phyloP scores from a whole-genome alignment of 2,888 invertebrate species.

The Limnephilus marmoratus region DNA sequence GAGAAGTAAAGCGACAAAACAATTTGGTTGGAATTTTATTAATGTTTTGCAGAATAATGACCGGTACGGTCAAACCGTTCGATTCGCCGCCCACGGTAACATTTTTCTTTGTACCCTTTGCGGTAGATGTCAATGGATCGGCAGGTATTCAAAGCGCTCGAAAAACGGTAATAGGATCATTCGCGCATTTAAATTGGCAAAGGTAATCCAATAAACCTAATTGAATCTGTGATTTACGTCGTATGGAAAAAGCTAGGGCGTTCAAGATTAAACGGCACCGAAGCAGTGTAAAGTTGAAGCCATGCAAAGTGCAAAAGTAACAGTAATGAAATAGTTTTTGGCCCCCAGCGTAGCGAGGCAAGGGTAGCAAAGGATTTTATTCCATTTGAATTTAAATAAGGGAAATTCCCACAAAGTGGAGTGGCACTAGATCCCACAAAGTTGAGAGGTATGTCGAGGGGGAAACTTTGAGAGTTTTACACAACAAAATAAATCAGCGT shows the following conservation, averaged over 20 bases:
- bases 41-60: background rate
- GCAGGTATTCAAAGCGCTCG: background rate
- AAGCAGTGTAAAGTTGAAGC: background rate
- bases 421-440: background rate
- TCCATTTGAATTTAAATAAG: background rate
- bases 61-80: background rate
- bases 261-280: background rate
- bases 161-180: background rate
- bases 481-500: slow-evolving; percentile 8
- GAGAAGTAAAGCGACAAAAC: background rate
- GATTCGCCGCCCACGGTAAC: background rate
- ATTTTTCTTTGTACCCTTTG: background rate
- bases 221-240: background rate
- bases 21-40: background rate
- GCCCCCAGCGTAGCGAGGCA: background rate
- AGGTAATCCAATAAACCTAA: background rate
- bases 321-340: background rate
- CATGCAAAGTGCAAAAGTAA: background rate
- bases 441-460: background rate
- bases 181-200: background rate
- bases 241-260: background rate
- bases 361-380: background rate
- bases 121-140: background rate
- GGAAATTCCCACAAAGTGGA: background rate
- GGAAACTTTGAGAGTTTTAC: slow-evolving; percentile 2